A percentile compares a stretch with the other conserved stretches of the same genome.
These are phyloP conservation scores for Reinhardtius hippoglossoides DNA, from an alignment of 2,113 vertebrate species.

Conservation along the genomic window DNA sequence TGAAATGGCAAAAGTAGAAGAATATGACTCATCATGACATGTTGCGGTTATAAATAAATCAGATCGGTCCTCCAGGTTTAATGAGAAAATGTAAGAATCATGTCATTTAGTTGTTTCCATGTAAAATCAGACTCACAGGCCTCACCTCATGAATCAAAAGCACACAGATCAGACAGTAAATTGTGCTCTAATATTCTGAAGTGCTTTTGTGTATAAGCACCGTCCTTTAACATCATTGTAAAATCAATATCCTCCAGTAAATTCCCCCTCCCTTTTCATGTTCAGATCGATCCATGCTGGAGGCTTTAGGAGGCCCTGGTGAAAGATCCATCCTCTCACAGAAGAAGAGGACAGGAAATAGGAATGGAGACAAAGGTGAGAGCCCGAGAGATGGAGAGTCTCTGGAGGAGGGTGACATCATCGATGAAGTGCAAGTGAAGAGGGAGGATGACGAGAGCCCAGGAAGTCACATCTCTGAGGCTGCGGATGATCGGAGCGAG, in stretches of 20 bases:
- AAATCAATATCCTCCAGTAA: constrained; percentile 62
- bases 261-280: not conserved
- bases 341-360: constrained; percentile 41
- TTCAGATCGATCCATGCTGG: constrained; percentile 80
- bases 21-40: not conserved
- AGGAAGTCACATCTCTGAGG: constrained; percentile 65
- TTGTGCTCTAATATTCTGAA: not conserved
- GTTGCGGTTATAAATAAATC: not conserved
- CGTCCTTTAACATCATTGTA: constrained; percentile 7
- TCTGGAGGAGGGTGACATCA: constrained; percentile 63
- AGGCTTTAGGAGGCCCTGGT: constrained; percentile 73
- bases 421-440: constrained; percentile 11
- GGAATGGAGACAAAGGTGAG: constrained; percentile 60
- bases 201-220: constrained; percentile 12
- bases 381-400: constrained; percentile 27
- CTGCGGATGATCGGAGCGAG: constrained; percentile 61
- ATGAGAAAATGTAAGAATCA: no score
- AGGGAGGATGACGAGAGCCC: constrained; percentile 53
- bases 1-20: not conserved
- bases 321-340: constrained; percentile 73
- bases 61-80: not conserved
- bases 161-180: not conserved
- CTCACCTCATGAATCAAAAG: no score
- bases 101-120: not conserved
- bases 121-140: not conserved